Conservation (phyloP, 2,797 vertebrate species). For the Decapterus maruadsi region DNA sequence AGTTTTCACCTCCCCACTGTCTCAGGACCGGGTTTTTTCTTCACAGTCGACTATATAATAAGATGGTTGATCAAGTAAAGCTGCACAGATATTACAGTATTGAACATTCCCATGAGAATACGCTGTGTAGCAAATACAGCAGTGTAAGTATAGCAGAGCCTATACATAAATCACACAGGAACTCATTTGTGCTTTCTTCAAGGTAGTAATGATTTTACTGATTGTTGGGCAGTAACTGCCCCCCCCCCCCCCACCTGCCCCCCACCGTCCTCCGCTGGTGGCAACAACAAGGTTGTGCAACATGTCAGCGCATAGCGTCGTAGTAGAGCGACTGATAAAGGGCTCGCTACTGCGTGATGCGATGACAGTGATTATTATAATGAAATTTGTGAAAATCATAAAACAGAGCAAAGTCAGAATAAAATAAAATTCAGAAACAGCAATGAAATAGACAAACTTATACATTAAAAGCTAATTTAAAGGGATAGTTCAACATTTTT, state of each 20-base stretch:
- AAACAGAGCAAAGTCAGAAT: too few relatives aligned
- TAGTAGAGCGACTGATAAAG: too few relatives aligned
- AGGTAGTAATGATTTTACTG: neutral
- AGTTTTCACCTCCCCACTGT: constrained; percentile 32
- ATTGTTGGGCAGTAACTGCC: neutral
- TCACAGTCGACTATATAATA: neutral
- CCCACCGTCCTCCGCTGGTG: neutral
- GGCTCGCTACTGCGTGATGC: too few relatives aligned
- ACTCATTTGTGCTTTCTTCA: neutral
- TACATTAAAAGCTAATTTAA: too few relatives aligned
- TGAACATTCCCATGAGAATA: neutral
- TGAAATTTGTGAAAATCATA: too few relatives aligned
- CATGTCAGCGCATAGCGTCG: too few relatives aligned
- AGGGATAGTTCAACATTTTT: too few relatives aligned
- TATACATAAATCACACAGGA: neutral
- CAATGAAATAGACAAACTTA: too few relatives aligned
- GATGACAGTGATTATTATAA: too few relatives aligned
- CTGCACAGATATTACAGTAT: constrained; percentile 4
- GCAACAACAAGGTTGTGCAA: neutral
- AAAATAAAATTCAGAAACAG: too few relatives aligned
- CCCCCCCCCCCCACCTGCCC: too few relatives aligned
- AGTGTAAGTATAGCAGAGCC: neutral
- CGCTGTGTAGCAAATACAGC: neutral
- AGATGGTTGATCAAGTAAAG: neutral
- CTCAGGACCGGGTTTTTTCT: neutral